A percentile compares a stretch with the other conserved stretches of the same genome.
Conservation (phyloP, 2,888 invertebrate species). For the Eristalis arbustorum region DNA sequence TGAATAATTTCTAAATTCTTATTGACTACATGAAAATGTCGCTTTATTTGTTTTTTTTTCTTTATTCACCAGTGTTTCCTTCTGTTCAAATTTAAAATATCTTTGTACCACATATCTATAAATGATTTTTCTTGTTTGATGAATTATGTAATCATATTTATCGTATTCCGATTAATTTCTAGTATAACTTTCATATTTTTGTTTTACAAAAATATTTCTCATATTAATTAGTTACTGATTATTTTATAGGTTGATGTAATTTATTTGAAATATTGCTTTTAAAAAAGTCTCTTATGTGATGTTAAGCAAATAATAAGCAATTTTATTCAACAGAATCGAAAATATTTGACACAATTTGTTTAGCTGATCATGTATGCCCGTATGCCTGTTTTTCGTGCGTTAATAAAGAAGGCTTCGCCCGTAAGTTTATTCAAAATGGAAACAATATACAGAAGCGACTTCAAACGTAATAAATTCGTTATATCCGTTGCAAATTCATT, state of each 20-base stretch:
- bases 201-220: slow-evolving; percentile 72
- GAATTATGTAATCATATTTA: slow-evolving; percentile 61
- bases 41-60: slow-evolving; percentile 61
- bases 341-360: neutral
- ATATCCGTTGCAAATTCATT: no score
- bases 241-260: slow-evolving; percentile 47
- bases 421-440: no score
- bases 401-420: no score
- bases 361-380: neutral
- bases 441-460: no score
- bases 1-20: slow-evolving; percentile 65
- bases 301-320: neutral
- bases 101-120: slow-evolving; percentile 69
- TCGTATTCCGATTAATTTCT: slow-evolving; percentile 36
- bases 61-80: slow-evolving; percentile 41
- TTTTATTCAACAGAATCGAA: neutral
- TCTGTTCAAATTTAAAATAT: slow-evolving; percentile 61
- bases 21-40: slow-evolving; percentile 38
- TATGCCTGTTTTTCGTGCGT: neutral
- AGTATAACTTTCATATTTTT: slow-evolving; percentile 55
- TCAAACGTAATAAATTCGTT: no score
- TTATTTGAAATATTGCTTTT: slow-evolving; percentile 61
- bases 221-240: slow-evolving; percentile 26
- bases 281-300: slow-evolving; percentile 48
- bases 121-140: slow-evolving; percentile 64